A percentile compares a stretch with the other conserved stretches of the same genome.
phyloP scores from a whole-genome alignment of 2,113 vertebrate genomes.

The Nannospalax galili region DNA sequence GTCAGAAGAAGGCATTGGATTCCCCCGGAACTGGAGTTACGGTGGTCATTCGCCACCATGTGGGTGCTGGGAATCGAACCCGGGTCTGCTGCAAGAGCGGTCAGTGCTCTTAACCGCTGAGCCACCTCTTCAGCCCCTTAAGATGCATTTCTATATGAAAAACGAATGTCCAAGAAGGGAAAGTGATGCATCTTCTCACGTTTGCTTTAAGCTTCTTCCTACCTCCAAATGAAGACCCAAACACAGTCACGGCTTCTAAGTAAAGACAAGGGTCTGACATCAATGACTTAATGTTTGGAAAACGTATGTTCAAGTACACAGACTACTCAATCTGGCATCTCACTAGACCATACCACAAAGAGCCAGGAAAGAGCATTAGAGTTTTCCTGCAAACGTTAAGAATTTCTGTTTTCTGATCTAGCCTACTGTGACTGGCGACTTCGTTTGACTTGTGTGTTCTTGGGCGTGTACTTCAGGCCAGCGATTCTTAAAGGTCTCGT shows the following conservation, averaged over 20 bases:
- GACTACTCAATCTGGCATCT: neutral
- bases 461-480: no score
- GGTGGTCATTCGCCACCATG: no score
- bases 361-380: rapidly evolving
- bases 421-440: neutral
- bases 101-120: no score
- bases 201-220: neutral
- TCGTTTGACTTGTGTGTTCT: neutral
- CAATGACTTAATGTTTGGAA: neutral
- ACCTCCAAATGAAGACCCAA: neutral
- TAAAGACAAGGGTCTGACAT: neutral
- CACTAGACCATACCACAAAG: neutral
- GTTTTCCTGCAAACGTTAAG: neutral
- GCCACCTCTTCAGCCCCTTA: no score
- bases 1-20: no score
- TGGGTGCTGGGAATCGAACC: no score
- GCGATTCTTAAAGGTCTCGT: neutral
- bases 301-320: neutral
- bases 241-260: neutral
- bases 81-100: no score
- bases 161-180: neutral
- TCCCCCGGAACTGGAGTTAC: no score
- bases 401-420: neutral
- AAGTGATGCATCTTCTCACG: neutral
- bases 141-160: neutral